These are phyloP conservation scores for Daktulosphaira vitifoliae DNA, from an alignment of 1,140 invertebrate genomes.

Conservation along the genomic window DNA sequence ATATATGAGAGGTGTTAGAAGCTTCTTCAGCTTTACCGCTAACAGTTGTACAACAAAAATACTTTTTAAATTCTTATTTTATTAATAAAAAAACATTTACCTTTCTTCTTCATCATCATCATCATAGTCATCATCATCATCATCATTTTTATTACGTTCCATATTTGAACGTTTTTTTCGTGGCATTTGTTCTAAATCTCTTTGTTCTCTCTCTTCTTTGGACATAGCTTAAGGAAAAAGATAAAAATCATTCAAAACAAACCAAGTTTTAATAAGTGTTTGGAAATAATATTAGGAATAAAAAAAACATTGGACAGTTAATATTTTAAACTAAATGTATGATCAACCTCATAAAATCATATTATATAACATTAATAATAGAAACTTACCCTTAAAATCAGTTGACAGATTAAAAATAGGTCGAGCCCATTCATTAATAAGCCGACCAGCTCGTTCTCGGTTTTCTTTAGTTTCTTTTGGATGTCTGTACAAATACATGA, in stretches of 20 bases:
- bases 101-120: not conserved
- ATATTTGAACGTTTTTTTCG: constrained; percentile 48
- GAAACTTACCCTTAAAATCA: constrained; percentile 69
- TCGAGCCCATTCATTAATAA: constrained; percentile 94
- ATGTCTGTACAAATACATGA: constrained; percentile 99
- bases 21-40: too few species aligned
- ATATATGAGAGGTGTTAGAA: too few species aligned
- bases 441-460: constrained; percentile 75
- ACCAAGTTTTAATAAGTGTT: too few species aligned
- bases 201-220: constrained; percentile 77
- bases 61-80: too few species aligned
- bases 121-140: constrained; percentile 28
- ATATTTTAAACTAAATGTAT: too few species aligned
- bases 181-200: constrained; percentile 79
- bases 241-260: too few species aligned
- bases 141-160: constrained; percentile 39
- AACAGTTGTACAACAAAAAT: too few species aligned
- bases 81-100: too few species aligned
- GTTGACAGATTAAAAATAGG: constrained; percentile 94
- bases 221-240: constrained; percentile 54
- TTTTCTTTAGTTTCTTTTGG: constrained; percentile 94
- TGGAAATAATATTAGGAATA: not conserved
- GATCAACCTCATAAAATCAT: too few species aligned
- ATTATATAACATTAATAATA: too few species aligned
- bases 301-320: not conserved